Evolutionary conservation across 1,140 invertebrate genomes (phyloP), one percentile per base, ranked within the genome.

Genomic region (Scaptodrosophila lebanonensis): DNA sequence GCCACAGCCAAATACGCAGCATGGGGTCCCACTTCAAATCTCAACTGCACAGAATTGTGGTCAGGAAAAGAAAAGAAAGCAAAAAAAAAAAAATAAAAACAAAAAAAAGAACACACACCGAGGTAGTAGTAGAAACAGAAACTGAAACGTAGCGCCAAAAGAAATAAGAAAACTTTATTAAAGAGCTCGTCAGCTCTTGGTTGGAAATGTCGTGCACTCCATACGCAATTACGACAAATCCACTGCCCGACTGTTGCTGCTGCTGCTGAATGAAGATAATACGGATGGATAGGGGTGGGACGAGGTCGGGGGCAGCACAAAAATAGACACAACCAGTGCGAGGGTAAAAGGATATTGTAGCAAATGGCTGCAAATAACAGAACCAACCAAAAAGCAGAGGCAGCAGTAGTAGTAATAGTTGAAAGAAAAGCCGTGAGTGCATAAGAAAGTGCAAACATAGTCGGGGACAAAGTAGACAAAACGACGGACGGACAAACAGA

Each of bases 171-270:
- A 73, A 73, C 51, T 79, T 69, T 77, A 79, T 77, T 77, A 68
- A 79, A 73, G 73, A 77, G 64, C 58, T 35, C 42, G 61, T 35
- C 48, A 68, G 50, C 27, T 30, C 18, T 53, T 47, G 40, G 25
- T 17, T 12, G 33, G 27, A 33, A 27, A 18, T 17, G 43, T 5
- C 32, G 58, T 73, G 60, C 59, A 62, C 71, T 79, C 75, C 75
- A 79, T 79, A 73, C 67, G 71, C 73, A 77, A 77, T 77, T 79
- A 79, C 73, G 52, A 72, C 54, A 62, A 79, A 73, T 73, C 75
- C 75, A 73, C 51, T 61, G 54, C 71, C 1, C 49, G 12, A 60
- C 16, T 25, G 22, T 2, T 36, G 48, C 39, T 29, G 40, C 20
- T 43, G 22, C 43, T 47, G 13, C 45, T 25, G 53, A 36, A 32